Conservation (phyloP, 2,113 vertebrate genomes). For the Clinocottus analis region DNA sequence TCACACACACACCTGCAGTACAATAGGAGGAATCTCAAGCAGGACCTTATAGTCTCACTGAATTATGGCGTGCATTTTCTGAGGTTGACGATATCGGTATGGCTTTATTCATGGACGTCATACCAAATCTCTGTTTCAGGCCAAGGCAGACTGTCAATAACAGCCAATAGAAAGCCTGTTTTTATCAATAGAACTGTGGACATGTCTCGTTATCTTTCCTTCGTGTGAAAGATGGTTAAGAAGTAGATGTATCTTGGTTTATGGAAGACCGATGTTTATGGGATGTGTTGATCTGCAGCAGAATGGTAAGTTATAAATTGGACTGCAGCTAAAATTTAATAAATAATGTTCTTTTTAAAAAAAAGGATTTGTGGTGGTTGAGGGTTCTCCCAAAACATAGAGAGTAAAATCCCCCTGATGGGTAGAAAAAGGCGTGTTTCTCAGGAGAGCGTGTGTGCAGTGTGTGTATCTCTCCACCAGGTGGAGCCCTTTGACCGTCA, state of each 20-base stretch:
- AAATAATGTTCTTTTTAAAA: too few species aligned
- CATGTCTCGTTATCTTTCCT: not conserved
- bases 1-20: too few species aligned
- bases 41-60: not conserved
- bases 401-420: too few species aligned
- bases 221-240: not conserved
- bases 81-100: not conserved
- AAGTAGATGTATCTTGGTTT: not conserved
- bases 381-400: not conserved
- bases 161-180: not conserved
- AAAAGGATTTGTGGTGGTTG: too few species aligned
- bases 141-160: not conserved
- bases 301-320: not conserved
- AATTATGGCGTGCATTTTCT: not conserved
- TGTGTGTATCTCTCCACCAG: conserved; percentile 32
- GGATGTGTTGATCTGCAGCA: not conserved
- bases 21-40: not conserved
- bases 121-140: too few species aligned
- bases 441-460: not conserved
- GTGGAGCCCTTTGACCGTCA: conserved; percentile 51
- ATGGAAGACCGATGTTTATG: not conserved
- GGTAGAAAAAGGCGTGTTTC: not conserved
- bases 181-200: not conserved
- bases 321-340: not conserved
- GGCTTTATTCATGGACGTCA: not conserved